Evolutionary conservation across 2,113 vertebrate species (phyloP).

Genomic region (Verasper variegatus): DNA sequence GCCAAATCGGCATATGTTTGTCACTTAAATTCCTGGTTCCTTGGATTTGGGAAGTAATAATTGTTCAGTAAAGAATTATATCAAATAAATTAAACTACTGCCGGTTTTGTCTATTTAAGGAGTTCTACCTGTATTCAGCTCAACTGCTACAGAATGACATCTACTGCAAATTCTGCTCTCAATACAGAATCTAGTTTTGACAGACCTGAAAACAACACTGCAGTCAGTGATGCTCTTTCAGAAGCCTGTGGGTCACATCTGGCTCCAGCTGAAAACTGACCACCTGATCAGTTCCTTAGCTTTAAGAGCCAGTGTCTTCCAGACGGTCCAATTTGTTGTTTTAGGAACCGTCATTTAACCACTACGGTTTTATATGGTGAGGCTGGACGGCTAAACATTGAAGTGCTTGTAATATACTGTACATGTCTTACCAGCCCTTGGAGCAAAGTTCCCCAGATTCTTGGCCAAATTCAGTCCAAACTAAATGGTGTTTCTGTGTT

Average conservation of each 20-base stretch:
- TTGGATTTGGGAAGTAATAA: neutral
- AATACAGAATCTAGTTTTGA: neutral
- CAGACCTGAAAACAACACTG: neutral
- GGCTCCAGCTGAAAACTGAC: constrained; percentile 40
- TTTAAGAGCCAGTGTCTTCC: constrained; percentile 12
- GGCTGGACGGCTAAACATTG: constrained; percentile 13
- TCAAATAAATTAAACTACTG: neutral
- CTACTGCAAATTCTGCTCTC: neutral
- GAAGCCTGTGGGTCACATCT: constrained; percentile 39
- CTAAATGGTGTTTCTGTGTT: constrained; percentile 38
- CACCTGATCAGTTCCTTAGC: constrained; percentile 23
- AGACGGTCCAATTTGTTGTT: constrained; percentile 29
- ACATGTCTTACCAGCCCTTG: neutral
- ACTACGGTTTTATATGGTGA: neutral
- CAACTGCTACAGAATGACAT: neutral
- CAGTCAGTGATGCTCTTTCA: constrained; percentile 13
- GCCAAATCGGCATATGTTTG: neutral
- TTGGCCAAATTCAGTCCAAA: constrained; percentile 19
- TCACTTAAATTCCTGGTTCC: neutral
- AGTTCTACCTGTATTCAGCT: too few species aligned
- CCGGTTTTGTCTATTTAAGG: too few species aligned
- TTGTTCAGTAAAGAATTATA: neutral
- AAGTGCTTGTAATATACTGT: constrained; percentile 5
- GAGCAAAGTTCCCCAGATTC: constrained; percentile 6
- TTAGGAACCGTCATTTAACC: constrained; percentile 16